Percentiles rank a stretch among this genome's conserved stretches.
Evolutionary conservation across 1,140 invertebrate genomes (phyloP).

Genomic region (Sipha flava): DNA sequence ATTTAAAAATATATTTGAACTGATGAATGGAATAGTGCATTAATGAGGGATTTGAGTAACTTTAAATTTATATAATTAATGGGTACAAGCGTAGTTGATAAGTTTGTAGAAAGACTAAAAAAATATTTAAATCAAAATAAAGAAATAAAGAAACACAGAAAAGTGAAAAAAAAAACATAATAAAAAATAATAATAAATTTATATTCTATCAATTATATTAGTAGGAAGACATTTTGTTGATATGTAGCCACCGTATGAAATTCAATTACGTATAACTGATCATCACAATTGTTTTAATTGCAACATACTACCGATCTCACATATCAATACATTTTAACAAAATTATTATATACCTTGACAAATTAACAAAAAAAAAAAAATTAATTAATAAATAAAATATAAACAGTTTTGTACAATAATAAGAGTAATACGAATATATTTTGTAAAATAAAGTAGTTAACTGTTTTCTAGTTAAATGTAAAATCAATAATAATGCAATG

Average conservation of each 20-base stretch:
- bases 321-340: not conserved
- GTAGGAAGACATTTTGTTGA: constrained; percentile 3
- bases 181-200: not conserved
- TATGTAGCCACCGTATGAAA: not conserved
- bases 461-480: too few relatives aligned
- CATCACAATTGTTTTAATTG: not conserved
- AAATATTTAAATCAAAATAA: not conserved
- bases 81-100: not conserved
- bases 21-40: too few relatives aligned
- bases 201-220: not conserved
- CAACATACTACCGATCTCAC: not conserved
- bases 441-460: too few relatives aligned
- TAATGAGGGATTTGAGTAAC: too few relatives aligned
- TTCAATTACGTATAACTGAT: not conserved
- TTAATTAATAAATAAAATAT: not conserved
- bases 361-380: not conserved
- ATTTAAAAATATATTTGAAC: too few relatives aligned
- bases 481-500: too few relatives aligned
- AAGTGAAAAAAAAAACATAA: not conserved
- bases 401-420: not conserved
- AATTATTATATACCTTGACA: not conserved
- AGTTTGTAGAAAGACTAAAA: not conserved
- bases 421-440: not conserved
- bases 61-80: not conserved
- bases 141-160: not conserved